Conservation (phyloP, 2,113 vertebrate genomes). For the Leucopternis melanops region DNA sequence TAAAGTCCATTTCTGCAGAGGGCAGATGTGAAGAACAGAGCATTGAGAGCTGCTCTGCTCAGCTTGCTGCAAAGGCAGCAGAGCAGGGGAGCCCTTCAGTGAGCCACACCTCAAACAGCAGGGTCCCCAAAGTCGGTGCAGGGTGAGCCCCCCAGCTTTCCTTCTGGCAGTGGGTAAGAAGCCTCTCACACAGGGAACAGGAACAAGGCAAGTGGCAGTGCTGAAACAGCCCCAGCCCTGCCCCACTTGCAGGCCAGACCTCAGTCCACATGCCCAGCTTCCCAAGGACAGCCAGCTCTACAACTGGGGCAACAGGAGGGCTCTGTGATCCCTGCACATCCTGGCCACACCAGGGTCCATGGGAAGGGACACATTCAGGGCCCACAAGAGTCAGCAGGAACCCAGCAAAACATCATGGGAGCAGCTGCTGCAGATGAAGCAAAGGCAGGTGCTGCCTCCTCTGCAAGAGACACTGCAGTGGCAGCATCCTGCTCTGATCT, state of each 20-base stretch:
- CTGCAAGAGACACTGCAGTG: not conserved
- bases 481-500: accelerated
- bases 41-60: not conserved
- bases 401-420: accelerated
- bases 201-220: not conserved
- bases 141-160: not conserved
- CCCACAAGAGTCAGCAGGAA: not conserved
- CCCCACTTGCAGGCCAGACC: not conserved
- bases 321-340: not conserved
- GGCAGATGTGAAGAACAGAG: not conserved
- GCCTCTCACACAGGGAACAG: not conserved
- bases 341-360: not conserved
- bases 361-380: accelerated
- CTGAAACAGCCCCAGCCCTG: not conserved
- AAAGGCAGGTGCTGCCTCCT: not conserved
- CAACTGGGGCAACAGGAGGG: not conserved
- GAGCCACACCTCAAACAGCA: not conserved
- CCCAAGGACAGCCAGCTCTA: not conserved
- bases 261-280: not conserved
- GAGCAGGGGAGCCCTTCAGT: not conserved
- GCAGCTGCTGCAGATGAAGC: not conserved
- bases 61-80: not conserved
- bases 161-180: not conserved
- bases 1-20: not conserved
- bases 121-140: not conserved